A percentile compares a stretch with the other conserved stretches of the same genome.
Evolutionary conservation across 2,888 invertebrate genomes (phyloP).

Genomic region (Leptopilina drosophilae): DNA sequence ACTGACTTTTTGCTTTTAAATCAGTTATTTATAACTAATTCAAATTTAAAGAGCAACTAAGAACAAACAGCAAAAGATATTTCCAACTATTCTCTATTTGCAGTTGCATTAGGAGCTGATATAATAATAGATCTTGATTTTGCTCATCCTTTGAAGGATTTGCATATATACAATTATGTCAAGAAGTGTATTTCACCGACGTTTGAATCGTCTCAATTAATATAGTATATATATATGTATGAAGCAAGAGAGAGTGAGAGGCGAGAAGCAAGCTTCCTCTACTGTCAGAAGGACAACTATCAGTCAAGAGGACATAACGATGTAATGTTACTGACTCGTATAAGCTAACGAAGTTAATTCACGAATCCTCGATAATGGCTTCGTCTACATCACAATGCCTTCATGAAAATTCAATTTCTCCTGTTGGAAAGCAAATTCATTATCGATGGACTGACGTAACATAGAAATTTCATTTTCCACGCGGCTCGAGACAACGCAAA

Average conservation of each 20-base stretch:
- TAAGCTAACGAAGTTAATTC: conserved; percentile 58
- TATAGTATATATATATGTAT: neutral
- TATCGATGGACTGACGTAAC: conserved; percentile 47
- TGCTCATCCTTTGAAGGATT: neutral
- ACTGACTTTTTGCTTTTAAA: too few relatives aligned
- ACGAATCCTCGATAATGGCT: conserved; percentile 57
- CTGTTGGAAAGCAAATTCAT: conserved; percentile 49
- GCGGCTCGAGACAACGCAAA: conserved; percentile 8
- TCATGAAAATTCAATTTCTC: conserved; percentile 59
- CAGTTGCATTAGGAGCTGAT: too few relatives aligned
- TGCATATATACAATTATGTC: conserved; percentile 19
- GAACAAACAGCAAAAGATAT: too few relatives aligned
- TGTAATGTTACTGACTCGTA: conserved; percentile 56
- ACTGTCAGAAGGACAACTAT: conserved; percentile 47
- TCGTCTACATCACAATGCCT: conserved; percentile 55
- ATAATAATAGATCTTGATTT: neutral
- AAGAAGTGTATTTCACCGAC: neutral
- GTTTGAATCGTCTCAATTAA: conserved; percentile 22
- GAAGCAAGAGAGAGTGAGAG: too few relatives aligned
- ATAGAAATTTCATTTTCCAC: conserved; percentile 34
- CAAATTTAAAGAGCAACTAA: too few relatives aligned
- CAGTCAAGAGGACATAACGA: conserved; percentile 58
- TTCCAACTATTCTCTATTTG: too few relatives aligned
- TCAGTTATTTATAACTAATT: too few relatives aligned
- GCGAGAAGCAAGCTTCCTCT: neutral